Evolutionary conservation across 1,140 invertebrate species (phyloP).

Genomic region (Drepana arcuata): DNA sequence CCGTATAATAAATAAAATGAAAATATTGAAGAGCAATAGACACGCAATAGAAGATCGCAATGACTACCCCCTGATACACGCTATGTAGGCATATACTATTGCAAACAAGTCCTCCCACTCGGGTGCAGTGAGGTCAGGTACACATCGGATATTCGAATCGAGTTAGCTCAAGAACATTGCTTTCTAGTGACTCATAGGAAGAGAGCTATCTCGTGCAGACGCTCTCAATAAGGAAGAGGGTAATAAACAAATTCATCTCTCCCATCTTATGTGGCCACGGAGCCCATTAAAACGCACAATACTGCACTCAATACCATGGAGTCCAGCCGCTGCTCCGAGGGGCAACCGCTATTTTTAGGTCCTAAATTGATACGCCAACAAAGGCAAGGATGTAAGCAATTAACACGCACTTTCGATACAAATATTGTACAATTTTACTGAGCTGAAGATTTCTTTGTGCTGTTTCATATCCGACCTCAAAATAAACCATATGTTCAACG

Average conservation of each 20-base stretch:
- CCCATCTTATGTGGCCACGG: constrained; percentile 63
- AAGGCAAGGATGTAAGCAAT: constrained; percentile 65
- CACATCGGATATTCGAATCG: constrained; percentile 43
- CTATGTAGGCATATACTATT: too few relatives aligned
- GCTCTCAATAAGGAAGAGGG: constrained; percentile 70
- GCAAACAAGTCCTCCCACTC: constrained; percentile 47
- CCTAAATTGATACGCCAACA: constrained; percentile 62
- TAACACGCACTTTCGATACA: constrained; percentile 54
- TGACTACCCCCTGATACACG: too few relatives aligned
- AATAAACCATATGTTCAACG: constrained; percentile 14
- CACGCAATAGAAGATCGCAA: too few relatives aligned
- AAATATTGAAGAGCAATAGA: too few relatives aligned
- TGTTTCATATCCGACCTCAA: constrained; percentile 12
- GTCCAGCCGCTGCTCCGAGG: constrained; percentile 31
- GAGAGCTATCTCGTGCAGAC: constrained; percentile 67
- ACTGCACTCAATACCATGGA: constrained; percentile 62
- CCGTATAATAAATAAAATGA: too few relatives aligned
- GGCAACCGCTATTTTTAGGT: constrained; percentile 59
- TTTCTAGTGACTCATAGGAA: constrained; percentile 71
- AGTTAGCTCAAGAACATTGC: constrained; percentile 59
- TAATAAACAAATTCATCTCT: constrained; percentile 71
- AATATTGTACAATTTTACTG: constrained; percentile 10
- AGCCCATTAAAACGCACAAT: constrained; percentile 68
- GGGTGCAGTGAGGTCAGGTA: constrained; percentile 25
- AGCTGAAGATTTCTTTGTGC: constrained; percentile 8